phyloP scores from a whole-genome alignment of 2,797 vertebrate species.

The Channallabes apus region DNA sequence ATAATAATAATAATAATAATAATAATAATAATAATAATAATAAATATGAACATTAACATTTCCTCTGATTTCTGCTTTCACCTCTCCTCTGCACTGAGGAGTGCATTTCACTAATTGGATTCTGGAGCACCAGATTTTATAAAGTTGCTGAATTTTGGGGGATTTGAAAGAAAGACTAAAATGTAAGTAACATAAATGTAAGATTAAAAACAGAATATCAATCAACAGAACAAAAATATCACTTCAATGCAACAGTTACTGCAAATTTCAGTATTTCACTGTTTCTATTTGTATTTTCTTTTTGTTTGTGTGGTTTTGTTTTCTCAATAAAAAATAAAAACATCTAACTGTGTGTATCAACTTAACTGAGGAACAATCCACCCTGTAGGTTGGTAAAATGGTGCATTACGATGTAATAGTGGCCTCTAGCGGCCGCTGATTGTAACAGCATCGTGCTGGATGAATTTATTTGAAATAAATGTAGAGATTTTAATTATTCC shows the following conservation, averaged over 20 bases:
- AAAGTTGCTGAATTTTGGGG: background rate
- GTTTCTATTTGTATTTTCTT: no score
- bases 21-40: background rate
- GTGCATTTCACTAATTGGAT: no score
- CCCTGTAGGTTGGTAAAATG: background rate
- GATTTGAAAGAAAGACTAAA: background rate
- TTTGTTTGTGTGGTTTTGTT: no score
- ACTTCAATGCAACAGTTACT: background rate
- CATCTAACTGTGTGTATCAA: no score
- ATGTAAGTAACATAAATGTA: background rate
- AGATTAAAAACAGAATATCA: background rate
- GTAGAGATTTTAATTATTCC: no score
- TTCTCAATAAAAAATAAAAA: background rate
- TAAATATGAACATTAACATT: no score
- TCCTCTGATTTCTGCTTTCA: background rate
- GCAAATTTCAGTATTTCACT: no score
- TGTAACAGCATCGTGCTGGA: background rate
- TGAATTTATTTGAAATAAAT: background rate
- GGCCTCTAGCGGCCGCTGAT: constrained; percentile 4
- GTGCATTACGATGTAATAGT: background rate
- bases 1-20: no score
- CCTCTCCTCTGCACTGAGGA: background rate
- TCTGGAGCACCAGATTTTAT: background rate
- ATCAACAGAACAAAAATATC: background rate
- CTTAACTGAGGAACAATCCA: background rate